Base-by-base conservation (phyloP, 2,113 vertebrate species). In the Sakesphorus luctuosus region DNA sequence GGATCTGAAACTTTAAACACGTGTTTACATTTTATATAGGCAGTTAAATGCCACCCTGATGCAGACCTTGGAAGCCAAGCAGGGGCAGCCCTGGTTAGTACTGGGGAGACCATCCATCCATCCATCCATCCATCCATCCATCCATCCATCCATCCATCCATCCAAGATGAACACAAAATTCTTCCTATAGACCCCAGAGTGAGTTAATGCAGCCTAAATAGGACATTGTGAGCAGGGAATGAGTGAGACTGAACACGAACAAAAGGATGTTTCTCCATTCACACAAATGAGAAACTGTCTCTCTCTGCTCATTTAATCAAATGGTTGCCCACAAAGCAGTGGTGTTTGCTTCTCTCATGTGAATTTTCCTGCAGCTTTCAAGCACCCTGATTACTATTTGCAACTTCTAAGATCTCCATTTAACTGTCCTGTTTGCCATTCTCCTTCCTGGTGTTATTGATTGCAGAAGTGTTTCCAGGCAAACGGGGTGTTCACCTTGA, bases 201-300 rank as follows among this genome's bases (percentile, higher is more conserved):
- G 89, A 95, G 78, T 90, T 85, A 94, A 43, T 86, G 46, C 84
- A 47, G 75, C 89, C 94, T 84, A 90, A 94, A 85, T 0, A 73
- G 59, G 78, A 83, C 80, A 63, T 11, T 77, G 62, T 88, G 85
- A 83, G 44, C 69, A 58, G 72, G 40, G 75, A 87, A 44, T 47
- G 67, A 67, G 44, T 52, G 59, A 75, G 87, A 84, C 67, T 87
- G 88, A 88, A 43, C 69, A 93, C 2, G 12, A 92, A 96, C 67
- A 40, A 94, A 94, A 93, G 13, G 86, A 58, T 47, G 73, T 43
- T 87, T 62, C 93, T 90, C 87, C 58, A 46, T 40, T 68, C 89
- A 63, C 71, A 62, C 84, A 89, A 78, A 84, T 53, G 67, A 95
- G 82, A 92, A 95, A 77, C 83, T 49, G 18, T 65, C 90, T 94